Percentiles rank a stretch among this genome's conserved stretches.
Evolutionary conservation across 1,140 invertebrate species (phyloP).

Genomic region (Eupeodes corollae): DNA sequence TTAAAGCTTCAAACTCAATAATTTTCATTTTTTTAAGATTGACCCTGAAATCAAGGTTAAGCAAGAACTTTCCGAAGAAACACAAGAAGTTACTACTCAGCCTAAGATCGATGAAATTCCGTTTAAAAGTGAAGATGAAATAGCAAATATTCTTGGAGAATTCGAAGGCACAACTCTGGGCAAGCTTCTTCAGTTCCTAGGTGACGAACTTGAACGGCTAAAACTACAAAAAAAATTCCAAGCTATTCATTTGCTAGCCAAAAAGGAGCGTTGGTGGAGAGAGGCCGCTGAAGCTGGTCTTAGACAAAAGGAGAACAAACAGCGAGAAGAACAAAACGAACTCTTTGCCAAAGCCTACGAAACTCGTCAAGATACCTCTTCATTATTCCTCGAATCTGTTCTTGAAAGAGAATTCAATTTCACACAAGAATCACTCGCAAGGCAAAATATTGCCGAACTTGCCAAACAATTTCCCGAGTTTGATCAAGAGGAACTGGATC

Average conservation of each 20-base stretch:
- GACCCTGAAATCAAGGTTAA: constrained; percentile 33
- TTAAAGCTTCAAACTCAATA: no score
- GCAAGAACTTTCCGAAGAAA: neutral
- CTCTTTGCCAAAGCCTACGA: constrained; percentile 39
- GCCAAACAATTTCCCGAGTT: no score
- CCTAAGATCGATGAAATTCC: constrained; percentile 4
- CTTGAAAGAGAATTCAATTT: no score
- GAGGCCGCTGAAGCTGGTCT: constrained; percentile 56
- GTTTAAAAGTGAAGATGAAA: constrained; percentile 13
- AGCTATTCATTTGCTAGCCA: constrained; percentile 52
- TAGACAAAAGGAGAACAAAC: constrained; percentile 50
- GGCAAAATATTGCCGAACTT: no score
- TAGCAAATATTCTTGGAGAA: constrained; percentile 19
- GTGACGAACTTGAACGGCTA: constrained; percentile 54
- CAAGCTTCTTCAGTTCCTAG: constrained; percentile 27
- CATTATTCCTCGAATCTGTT: no score
- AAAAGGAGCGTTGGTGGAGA: constrained; percentile 48
- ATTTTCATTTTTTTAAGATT: constrained; percentile 30
- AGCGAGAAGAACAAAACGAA: constrained; percentile 54
- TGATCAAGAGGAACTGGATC: no score
- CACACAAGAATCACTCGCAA: no score
- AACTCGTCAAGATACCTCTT: no score
- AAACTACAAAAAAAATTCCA: constrained; percentile 57
- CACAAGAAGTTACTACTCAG: neutral
- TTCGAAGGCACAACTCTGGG: constrained; percentile 27